A percentile compares a stretch with the other conserved stretches of the same genome.
Evolutionary conservation across 64 coral and sea anemone genomes (phyloP).

Genomic region (Montipora efflorescens): DNA sequence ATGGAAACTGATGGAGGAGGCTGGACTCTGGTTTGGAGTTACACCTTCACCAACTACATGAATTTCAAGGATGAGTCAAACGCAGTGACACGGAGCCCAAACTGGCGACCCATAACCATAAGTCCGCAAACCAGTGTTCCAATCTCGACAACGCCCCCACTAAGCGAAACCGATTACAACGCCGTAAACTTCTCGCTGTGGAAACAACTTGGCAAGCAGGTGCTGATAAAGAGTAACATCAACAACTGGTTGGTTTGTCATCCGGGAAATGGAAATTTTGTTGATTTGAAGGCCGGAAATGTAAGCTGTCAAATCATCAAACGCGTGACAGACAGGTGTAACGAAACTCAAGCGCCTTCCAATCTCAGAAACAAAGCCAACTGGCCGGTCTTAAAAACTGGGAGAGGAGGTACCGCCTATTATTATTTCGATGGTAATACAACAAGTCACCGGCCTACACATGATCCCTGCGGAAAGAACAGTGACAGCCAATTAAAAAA

Average conservation of each 20-base stretch:
- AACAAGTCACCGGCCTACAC: not conserved
- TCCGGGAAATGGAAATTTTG: slow-evolving; percentile 65
- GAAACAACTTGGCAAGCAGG: slow-evolving; percentile 57
- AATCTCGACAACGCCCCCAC: slow-evolving; percentile 2
- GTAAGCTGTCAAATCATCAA: slow-evolving; percentile 50
- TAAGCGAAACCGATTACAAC: slow-evolving; percentile 67
- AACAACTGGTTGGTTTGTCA: slow-evolving; percentile 77
- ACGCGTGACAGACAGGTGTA: not conserved
- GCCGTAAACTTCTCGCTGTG: slow-evolving; percentile 71
- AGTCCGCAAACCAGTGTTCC: not conserved
- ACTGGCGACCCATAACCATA: not conserved
- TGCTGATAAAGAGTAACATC: slow-evolving; percentile 72
- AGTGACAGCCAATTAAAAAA: not conserved
- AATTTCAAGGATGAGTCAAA: not conserved
- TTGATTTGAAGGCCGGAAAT: slow-evolving; percentile 51
- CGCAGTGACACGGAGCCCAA: slow-evolving; percentile 18
- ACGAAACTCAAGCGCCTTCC: not conserved
- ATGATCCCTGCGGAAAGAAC: not conserved
- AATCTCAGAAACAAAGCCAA: not conserved
- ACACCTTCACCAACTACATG: not conserved
- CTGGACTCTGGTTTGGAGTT: slow-evolving; percentile 43
- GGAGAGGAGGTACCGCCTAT: not conserved
- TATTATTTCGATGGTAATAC: slow-evolving; percentile 34
- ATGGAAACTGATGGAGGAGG: slow-evolving; percentile 35
- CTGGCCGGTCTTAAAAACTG: not conserved